These are phyloP conservation scores for Doryteuthis pealeii DNA, from an alignment of 1,140 invertebrate genomes.

Conservation along the genomic window DNA sequence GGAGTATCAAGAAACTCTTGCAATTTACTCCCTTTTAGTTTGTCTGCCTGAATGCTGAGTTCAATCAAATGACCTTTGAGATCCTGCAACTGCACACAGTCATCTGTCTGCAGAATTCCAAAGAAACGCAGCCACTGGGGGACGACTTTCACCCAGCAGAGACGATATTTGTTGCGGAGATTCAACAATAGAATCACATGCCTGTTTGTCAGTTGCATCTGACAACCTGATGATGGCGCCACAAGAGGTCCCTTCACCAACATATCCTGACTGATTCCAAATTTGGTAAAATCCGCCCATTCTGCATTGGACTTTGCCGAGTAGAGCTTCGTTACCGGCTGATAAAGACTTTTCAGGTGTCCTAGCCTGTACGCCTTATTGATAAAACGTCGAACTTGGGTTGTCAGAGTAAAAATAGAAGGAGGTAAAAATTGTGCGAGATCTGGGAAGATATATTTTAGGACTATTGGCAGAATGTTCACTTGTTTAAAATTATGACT, in stretches of 20 bases:
- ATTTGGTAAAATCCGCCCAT: constrained; percentile 2
- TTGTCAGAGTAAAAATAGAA: background rate
- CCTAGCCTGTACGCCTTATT: background rate
- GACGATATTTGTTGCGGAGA: background rate
- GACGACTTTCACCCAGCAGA: background rate
- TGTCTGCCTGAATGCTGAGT: background rate
- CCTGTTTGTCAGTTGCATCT: background rate
- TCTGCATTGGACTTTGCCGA: background rate
- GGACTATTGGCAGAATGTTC: background rate
- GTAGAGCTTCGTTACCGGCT: background rate
- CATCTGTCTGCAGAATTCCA: background rate
- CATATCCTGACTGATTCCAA: background rate
- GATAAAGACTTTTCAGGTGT: background rate
- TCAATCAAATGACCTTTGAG: background rate
- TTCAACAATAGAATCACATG: background rate
- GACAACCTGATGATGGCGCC: background rate
- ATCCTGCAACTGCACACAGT: background rate
- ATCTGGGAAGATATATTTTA: background rate
- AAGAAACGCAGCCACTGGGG: constrained; percentile 2
- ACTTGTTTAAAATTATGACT: background rate
- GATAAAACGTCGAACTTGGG: background rate
- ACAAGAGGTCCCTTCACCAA: background rate
- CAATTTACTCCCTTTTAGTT: background rate
- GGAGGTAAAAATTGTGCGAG: background rate
- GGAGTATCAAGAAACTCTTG: background rate